These are phyloP conservation scores for Chlorodrepanis virens DNA, from an alignment of 2,113 vertebrate species.

Conservation along the genomic window DNA sequence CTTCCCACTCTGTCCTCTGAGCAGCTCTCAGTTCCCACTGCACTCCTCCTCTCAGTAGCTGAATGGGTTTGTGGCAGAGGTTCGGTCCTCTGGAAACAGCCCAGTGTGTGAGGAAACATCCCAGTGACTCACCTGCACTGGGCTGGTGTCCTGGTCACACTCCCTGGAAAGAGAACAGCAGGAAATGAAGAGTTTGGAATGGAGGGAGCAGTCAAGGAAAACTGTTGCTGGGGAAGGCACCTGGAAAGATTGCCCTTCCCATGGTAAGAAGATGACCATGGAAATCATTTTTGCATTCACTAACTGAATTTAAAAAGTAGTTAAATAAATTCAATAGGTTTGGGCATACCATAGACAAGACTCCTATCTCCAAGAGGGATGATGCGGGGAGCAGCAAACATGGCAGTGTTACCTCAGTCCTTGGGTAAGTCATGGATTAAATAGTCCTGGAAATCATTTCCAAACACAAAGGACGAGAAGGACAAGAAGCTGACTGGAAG, in stretches of 20 bases:
- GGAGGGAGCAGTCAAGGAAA: neutral
- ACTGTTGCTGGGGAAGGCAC: neutral
- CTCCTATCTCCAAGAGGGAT: neutral
- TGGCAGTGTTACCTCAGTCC: neutral
- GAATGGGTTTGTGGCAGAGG: neutral
- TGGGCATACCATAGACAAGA: neutral
- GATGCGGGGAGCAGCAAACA: neutral
- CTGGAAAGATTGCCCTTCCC: neutral
- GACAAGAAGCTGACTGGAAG: neutral
- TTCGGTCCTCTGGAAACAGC: neutral
- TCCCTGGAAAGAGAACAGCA: neutral
- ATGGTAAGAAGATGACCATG: neutral
- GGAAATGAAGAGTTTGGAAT: neutral
- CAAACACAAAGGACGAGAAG: neutral
- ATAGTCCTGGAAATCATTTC: neutral
- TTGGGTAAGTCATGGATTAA: neutral
- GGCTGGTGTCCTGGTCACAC: neutral
- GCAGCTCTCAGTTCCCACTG: accelerated
- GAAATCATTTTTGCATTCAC: neutral
- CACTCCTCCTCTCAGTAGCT: neutral
- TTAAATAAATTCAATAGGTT: neutral
- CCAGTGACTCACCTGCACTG: neutral
- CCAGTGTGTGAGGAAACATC: neutral
- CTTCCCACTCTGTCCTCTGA: neutral
- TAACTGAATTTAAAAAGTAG: neutral